Conservation (phyloP, 1,140 invertebrate species). For the Drosophila mauritiana region DNA sequence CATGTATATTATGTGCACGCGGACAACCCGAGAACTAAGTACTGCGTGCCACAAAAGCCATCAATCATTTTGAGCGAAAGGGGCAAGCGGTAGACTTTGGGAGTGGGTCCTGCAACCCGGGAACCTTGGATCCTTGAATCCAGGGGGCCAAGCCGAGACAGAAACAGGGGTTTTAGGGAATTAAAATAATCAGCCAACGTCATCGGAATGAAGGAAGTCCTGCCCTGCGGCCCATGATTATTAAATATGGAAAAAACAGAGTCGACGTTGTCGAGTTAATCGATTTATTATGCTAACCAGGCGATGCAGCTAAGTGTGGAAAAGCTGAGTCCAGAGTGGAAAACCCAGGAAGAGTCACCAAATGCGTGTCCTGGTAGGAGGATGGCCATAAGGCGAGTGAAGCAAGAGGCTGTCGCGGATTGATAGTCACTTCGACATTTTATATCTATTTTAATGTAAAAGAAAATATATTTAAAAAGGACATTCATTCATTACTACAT, state of each 20-base stretch:
- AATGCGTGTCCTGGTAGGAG: constrained; percentile 8
- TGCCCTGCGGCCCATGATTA: constrained; percentile 66
- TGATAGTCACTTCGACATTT: neutral
- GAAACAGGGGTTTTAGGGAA: constrained; percentile 19
- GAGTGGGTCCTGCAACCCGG: neutral
- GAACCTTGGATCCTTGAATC: neutral
- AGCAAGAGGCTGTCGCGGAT: constrained; percentile 30
- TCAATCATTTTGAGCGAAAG: constrained; percentile 82
- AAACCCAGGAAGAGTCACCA: constrained; percentile 7
- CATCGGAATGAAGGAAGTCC: constrained; percentile 51
- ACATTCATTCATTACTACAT: neutral
- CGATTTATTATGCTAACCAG: constrained; percentile 83
- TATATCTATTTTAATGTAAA: too few species aligned
- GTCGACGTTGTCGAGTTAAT: constrained; percentile 58
- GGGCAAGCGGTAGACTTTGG: constrained; percentile 64
- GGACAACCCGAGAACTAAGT: constrained; percentile 49
- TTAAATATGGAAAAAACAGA: constrained; percentile 73
- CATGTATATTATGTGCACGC: constrained; percentile 34
- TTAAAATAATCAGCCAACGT: constrained; percentile 79
- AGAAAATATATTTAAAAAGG: neutral
- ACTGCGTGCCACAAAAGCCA: constrained; percentile 78
- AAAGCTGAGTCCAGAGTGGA: constrained; percentile 18
- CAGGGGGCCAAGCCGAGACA: neutral
- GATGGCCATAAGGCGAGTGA: constrained; percentile 61
- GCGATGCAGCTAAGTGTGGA: constrained; percentile 73